Base-by-base conservation (phyloP, 2,797 vertebrate species). In the Semotilus atromaculatus region DNA sequence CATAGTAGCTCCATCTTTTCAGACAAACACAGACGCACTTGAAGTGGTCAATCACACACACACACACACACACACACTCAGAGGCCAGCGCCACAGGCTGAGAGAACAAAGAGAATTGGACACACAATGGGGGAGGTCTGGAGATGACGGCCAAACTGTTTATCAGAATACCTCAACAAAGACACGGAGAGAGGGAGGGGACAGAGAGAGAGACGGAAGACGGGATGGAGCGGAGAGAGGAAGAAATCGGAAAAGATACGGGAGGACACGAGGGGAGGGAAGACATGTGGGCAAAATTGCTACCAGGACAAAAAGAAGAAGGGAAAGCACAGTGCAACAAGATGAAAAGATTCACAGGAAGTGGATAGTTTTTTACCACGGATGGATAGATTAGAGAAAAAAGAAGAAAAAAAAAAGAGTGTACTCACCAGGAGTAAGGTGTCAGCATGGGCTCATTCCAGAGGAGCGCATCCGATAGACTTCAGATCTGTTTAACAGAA, bases 61-160 rank as follows among this genome's bases (percentile, higher is more conserved):
- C 67, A 75, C 76, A 88, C 66, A 81, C 81, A 77, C 66, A 86
- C 48, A 78, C 85, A 79, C 67, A 53, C 81, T 53, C 67, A 60
- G 1, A 67, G 43, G 29, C 11, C 80, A 82, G 31, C 66, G 23
- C 72, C 70, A 84, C 79, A 82, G 87, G 60, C 85, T 74, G 55
- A 86, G 84, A 85, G 86, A 91, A 92, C 93, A 93, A 93, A 92
- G 90, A 83, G 88, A 90, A 86, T 87, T 88, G 86, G 88, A 53
- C 74, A 84, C 80, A 90, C 87, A 82, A 89, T 88, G 90, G 88
- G 85, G 86, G 82, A 88, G 80, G 81, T 64, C 75, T 85, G 78
- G 72, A 80, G 45, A 87, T 80, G 80, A 84, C 43, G n/a, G 73
- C 64, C 53, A 87, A 86, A 67, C 82, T 80, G 81, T 80, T 80